Base-by-base conservation (phyloP, 2,113 vertebrate species). In the Typhlomys cinereus region DNA sequence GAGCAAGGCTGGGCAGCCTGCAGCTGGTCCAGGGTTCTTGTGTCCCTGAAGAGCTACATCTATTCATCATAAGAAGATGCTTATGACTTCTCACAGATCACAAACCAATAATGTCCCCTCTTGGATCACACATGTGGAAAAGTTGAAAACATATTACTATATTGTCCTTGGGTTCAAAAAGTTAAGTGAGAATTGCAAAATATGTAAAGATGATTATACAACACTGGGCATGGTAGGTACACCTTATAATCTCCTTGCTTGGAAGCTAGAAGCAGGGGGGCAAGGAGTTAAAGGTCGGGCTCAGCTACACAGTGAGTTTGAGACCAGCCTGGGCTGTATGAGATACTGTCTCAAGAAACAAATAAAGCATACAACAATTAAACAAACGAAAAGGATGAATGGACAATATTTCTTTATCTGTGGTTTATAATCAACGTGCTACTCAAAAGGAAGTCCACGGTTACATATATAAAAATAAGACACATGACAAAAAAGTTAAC, bases 401-500 rank as follows among this genome's bases (percentile, higher is more conserved):
- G 39, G 41, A 94, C n/a, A 80, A 57, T 13, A 80, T 87, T 79
- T 27, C 46, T 80, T 84, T 69, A 46, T 57, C 15, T 93, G 66
- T 92, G 71, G 50, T 52, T 71, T 88, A 3, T 46, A 41, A n/a
- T 88, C 66, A 76, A 44, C 7, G 41, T 59, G 21, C 36, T 94
- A 21, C 14, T 70, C 29, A 48, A n/a, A 70, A 71, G 41, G 11
- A 87, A 91, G 67, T 1, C 7, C 44, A 12, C 23, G 57, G 25
- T 20, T 29, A 14, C 21, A 8, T 57, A 57, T 4, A 57, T 17
- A 57, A 84, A 80, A 70, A 91, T 39, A 73, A 95, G n/a, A 70
- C 39, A 93, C 44, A 39, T 7, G 73, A 64, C 44, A 83, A 94
- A 69, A 89, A 88, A 85, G 44, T 54, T 90, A 87, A 90, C 25